These are phyloP conservation scores for Tangara arthus DNA, from an alignment of 2,797 vertebrate genomes.

Conservation along the genomic window DNA sequence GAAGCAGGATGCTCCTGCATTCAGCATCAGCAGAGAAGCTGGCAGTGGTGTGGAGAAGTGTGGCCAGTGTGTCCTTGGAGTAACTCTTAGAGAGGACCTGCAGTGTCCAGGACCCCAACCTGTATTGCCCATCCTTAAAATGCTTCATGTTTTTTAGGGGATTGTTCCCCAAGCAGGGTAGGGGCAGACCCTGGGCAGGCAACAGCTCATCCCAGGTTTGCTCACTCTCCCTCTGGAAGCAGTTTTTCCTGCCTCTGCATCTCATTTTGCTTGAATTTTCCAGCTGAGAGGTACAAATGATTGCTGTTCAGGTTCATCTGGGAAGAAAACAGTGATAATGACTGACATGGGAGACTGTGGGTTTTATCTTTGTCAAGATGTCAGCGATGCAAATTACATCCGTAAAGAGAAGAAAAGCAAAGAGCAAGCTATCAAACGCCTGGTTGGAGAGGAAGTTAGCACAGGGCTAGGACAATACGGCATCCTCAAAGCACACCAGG, in stretches of 20 bases:
- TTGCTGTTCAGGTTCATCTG: constrained; percentile 40
- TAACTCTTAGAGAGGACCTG: background rate
- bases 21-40: background rate
- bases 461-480: constrained; percentile 2
- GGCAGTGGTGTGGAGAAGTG: background rate
- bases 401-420: constrained; percentile 21
- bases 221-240: background rate
- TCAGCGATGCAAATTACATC: constrained; percentile 60
- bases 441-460: constrained; percentile 50
- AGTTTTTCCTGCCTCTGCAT: constrained; percentile 26
- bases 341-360: constrained; percentile 34
- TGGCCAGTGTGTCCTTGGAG: background rate
- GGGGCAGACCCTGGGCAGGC: background rate
- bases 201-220: background rate
- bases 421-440: constrained; percentile 30
- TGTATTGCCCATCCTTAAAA: background rate
- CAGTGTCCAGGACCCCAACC: background rate
- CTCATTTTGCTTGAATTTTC: constrained; percentile 39
- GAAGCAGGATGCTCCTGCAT: background rate
- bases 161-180: background rate
- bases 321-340: constrained; percentile 36
- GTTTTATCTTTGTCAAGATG: constrained; percentile 56
- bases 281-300: constrained; percentile 53
- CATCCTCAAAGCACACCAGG: background rate
- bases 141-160: background rate